A percentile compares a stretch with the other conserved stretches of the same genome.
Evolutionary conservation across 2,113 vertebrate genomes (phyloP).

Genomic region (Grallaria varia): DNA sequence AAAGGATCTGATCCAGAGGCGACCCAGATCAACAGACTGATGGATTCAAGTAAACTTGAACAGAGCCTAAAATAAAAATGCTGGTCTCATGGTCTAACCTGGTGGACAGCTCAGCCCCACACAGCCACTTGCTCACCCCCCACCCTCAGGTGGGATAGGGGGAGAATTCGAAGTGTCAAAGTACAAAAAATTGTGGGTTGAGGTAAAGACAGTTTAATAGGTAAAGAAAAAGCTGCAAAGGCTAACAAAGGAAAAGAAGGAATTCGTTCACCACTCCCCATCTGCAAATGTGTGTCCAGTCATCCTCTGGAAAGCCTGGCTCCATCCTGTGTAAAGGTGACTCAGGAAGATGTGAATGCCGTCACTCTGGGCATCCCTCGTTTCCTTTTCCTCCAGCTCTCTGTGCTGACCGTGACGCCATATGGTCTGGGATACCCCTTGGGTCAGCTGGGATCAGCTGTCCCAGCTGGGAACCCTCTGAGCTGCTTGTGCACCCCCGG

Average conservation of each 20-base stretch:
- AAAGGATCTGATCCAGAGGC: not conserved
- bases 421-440: not conserved
- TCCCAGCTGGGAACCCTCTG: not conserved
- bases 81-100: rapidly evolving
- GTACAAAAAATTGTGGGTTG: not conserved
- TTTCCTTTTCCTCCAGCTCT: not conserved
- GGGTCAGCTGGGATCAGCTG: not conserved
- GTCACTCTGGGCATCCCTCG: rapidly evolving
- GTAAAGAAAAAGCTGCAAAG: not conserved
- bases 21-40: not conserved
- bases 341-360: not conserved
- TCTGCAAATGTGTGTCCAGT: not conserved
- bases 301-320: not conserved
- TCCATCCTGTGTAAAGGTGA: rapidly evolving
- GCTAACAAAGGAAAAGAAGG: not conserved
- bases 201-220: not conserved
- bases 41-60: not conserved
- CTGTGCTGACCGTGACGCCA: rapidly evolving
- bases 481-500: not conserved
- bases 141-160: not conserved
- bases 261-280: not conserved
- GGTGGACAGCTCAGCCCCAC: not conserved
- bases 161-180: not conserved
- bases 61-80: not conserved
- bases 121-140: not conserved